phyloP scores from a whole-genome alignment of 2,888 invertebrate genomes.

The Nomada hirtipes region DNA sequence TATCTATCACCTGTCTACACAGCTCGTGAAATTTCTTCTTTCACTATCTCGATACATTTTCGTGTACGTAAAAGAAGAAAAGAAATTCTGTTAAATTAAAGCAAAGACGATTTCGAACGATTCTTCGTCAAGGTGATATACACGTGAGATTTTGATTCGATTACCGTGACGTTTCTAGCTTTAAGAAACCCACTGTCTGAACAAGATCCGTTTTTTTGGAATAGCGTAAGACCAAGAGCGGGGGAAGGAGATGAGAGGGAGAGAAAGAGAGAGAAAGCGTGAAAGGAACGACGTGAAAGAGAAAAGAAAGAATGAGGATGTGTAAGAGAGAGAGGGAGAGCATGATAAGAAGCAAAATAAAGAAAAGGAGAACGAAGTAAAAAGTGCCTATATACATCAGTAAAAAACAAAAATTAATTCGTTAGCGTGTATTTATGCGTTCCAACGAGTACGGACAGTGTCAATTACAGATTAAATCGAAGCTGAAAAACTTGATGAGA shows the following conservation, averaged over 20 bases:
- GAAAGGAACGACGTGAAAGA: slow-evolving; percentile 32
- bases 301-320: slow-evolving; percentile 4
- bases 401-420: slow-evolving; percentile 63
- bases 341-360: neutral
- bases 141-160: slow-evolving; percentile 38
- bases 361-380: slow-evolving; percentile 57
- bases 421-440: slow-evolving; percentile 69
- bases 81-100: slow-evolving; percentile 9
- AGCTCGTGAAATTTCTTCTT: slow-evolving; percentile 15
- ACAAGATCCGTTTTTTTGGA: slow-evolving; percentile 2
- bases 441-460: slow-evolving; percentile 72
- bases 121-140: slow-evolving; percentile 33
- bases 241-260: slow-evolving; percentile 25
- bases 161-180: slow-evolving; percentile 33
- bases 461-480: slow-evolving; percentile 71
- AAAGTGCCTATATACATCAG: slow-evolving; percentile 73
- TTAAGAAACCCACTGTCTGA: slow-evolving; percentile 21
- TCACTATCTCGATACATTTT: slow-evolving; percentile 48
- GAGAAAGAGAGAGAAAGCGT: neutral
- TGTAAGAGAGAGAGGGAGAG: slow-evolving; percentile 7
- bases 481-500: slow-evolving; percentile 1
- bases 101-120: slow-evolving; percentile 21
- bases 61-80: neutral
- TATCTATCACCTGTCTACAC: neutral
- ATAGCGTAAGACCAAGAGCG: slow-evolving; percentile 25